A percentile compares a stretch with the other conserved stretches of the same genome.
phyloP scores from a whole-genome alignment of 1,140 invertebrate genomes.

The Atta cephalotes region DNA sequence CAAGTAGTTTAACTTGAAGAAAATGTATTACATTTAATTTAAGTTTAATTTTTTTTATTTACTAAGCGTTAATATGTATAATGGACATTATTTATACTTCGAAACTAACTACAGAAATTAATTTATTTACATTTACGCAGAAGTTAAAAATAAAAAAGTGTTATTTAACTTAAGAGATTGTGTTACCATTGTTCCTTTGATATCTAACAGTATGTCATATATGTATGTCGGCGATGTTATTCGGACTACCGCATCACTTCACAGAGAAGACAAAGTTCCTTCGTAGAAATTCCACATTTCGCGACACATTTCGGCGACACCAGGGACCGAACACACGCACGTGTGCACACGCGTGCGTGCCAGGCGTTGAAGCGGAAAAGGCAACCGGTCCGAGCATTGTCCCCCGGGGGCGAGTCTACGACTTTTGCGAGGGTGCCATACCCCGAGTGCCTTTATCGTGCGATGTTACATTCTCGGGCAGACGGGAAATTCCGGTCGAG shows the following conservation, averaged over 20 bases:
- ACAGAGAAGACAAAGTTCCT: slow-evolving; percentile 16
- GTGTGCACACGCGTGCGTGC: slow-evolving; percentile 3
- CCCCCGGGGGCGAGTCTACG: slow-evolving; percentile 28
- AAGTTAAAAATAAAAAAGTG: too few species aligned
- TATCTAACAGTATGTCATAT: not conserved
- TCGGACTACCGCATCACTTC: slow-evolving; percentile 18
- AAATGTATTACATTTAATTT: too few species aligned
- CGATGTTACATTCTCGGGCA: slow-evolving; percentile 46
- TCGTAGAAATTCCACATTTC: slow-evolving; percentile 50
- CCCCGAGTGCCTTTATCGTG: slow-evolving; percentile 65
- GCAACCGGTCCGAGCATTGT: slow-evolving; percentile 48
- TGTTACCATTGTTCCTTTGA: too few species aligned
- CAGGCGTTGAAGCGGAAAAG: not conserved
- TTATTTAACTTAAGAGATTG: too few species aligned
- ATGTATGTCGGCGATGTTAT: slow-evolving; percentile 8
- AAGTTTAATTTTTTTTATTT: too few species aligned
- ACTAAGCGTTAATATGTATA: too few species aligned
- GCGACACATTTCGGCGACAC: slow-evolving; percentile 31
- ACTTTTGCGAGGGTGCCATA: slow-evolving; percentile 64
- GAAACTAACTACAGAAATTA: too few species aligned
- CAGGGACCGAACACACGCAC: not conserved
- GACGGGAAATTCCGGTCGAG: slow-evolving; percentile 67
- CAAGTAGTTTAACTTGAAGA: too few species aligned
- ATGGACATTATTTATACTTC: too few species aligned
- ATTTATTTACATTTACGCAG: too few species aligned